Base-by-base conservation (phyloP, 2,797 vertebrate species). In the Lutjanus campechanus region DNA sequence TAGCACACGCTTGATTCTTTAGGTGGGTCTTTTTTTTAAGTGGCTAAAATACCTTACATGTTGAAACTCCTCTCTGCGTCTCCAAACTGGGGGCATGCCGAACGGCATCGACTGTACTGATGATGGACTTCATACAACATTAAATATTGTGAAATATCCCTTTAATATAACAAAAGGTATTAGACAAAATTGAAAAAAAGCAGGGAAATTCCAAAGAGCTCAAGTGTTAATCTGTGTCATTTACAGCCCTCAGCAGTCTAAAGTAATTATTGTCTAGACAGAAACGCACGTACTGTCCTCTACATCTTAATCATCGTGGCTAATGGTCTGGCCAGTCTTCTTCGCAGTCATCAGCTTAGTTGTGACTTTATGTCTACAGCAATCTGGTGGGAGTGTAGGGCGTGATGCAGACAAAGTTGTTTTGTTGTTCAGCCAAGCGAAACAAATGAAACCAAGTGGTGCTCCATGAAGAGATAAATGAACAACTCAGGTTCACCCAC, bases 221-320 rank as follows among this genome's bases (percentile, higher is more conserved):
- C 1, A 46, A 58, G 54, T 59, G 50, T 43, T 65, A 46, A 68
- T 58, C 9, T 62, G 65, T 61, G 47, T 55, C 59, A 16, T 56
- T 66, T 51, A 64, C 43, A 63, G 15, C 29, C 8, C 11, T 67
- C 40, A 19, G n/a, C 46, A 59, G 68, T 76, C 40, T 53, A 11
- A 49, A 68, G 22, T 64, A 62, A 67, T 77, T 80, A 36, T 8
- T 67, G 69, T 80, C 55, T 36, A 53, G 40, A 79, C 29, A 3
- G 13, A 72, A 64, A 73, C 46, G 46, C 55, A 54, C 55, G 44
- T 44, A 62, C 51, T 40, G 15, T 51, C 19, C 22, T 36, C 29
- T 36, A 36, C 29, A 82, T 73, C 36, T 65, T 56, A 63, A 64
- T 66, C 22, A 60, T 47, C 53, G 25, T 16, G 36, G n/a, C 40